Evolutionary conservation across 1,140 invertebrate species (phyloP), one percentile per base, ranked within the genome.

Genomic region (Nephotettix cincticeps): DNA sequence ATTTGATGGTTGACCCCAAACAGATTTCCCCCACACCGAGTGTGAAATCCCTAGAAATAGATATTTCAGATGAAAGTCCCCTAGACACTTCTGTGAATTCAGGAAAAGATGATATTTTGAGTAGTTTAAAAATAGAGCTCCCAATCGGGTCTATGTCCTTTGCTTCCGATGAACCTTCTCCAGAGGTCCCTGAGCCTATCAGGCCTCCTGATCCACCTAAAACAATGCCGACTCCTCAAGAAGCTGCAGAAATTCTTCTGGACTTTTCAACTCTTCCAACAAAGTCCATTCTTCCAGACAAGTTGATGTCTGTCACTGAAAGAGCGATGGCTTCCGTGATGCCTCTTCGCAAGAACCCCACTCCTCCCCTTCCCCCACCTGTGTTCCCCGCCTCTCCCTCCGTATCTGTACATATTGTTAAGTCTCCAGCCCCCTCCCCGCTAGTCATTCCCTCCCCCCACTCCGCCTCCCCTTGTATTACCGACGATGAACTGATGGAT

Each of bases 401-500:
- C 1, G 86, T 92, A 1, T 89, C 89, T 36, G 84, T 93, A 61
- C 91, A 92, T 78, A 89, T 93, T 66, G 88, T 92, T 9, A 93
- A 93, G 77, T 92, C 90, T 68, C 91, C 91, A 1, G 89, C 88
- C 0, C 89, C 90, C 0, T 89, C 88, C 17, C 90, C 89, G 0
- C 79, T 89, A 11, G 84, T 90, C 17, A 85, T 86, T 1, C 86
- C 89, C 0, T 90, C 90, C 6, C 91, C 90, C 1, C 90, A 90
- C 76, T 91, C 90, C 2, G 87, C 88, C 40, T 93, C 92, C 1
- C 92, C 93, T 3, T 91, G 89, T 74, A 90, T 92, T 69, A 93
- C 93, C 69, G 93, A 95, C 76, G 93, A 95, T 79, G 93, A 95
- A 76, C 86, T 95, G 1, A 94, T 95, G 90, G 93, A 95, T 78